A percentile compares a stretch with the other conserved stretches of the same genome.
Conservation (phyloP, 2,797 vertebrate species). For the Buphagus erythrorhynchus region DNA sequence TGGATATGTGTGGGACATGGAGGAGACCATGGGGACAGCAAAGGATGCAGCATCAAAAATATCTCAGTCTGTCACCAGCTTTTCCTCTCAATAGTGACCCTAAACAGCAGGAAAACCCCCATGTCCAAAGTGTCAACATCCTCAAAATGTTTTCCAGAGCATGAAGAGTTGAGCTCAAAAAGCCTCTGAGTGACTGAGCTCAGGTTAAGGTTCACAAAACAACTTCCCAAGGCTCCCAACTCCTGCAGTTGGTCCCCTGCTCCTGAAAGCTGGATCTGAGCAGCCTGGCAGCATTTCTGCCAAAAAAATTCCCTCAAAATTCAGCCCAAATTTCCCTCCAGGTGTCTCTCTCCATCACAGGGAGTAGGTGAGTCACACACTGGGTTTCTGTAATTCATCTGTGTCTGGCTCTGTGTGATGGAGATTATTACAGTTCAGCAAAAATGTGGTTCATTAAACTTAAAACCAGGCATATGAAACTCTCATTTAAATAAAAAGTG, state of each 20-base stretch:
- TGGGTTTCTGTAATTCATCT: not conserved
- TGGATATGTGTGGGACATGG: not conserved
- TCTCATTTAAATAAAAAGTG: constrained; percentile 43
- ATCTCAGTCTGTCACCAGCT: not conserved
- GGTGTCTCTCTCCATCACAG: not conserved
- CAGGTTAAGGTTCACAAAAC: not conserved
- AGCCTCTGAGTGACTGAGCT: not conserved
- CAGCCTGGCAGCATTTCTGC: not conserved
- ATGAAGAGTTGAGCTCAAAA: not conserved
- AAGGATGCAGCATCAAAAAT: not conserved
- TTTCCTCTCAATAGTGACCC: not conserved
- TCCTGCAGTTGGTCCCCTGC: not conserved
- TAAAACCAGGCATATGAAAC: not conserved
- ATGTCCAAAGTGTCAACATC: not conserved
- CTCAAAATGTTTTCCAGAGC: not conserved
- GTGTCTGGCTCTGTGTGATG: not conserved
- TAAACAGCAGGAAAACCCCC: not conserved
- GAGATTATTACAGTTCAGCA: not conserved
- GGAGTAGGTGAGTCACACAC: not conserved
- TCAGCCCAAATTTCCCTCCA: not conserved
- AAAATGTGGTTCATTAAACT: not conserved
- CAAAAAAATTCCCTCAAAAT: not conserved
- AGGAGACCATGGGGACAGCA: not conserved
- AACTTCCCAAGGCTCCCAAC: not conserved
- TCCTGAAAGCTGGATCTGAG: not conserved